Percentiles rank a stretch among this genome's conserved stretches.
Evolutionary conservation across 1,140 invertebrate genomes (phyloP).

Genomic region (Gyrodactylus salaris): DNA sequence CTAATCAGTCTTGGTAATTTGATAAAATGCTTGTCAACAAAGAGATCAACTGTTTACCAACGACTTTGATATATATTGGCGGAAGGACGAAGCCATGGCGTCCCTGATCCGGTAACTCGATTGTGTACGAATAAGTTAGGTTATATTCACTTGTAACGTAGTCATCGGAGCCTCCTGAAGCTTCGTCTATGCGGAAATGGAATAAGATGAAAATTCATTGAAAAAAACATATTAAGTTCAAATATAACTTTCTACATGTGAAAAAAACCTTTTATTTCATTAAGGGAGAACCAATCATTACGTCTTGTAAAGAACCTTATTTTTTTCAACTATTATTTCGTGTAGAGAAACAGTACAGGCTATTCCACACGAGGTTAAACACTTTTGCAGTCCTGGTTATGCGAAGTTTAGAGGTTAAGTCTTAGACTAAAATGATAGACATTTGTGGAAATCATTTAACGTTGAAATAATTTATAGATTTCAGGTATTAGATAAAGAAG

Average conservation of each 20-base stretch:
- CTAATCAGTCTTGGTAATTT: not conserved
- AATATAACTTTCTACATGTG: not conserved
- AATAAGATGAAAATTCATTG: not conserved
- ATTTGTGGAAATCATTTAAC: too few species aligned
- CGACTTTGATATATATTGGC: not conserved
- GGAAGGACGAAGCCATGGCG: not conserved
- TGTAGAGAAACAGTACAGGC: too few species aligned
- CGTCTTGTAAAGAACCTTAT: too few species aligned
- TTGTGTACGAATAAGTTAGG: constrained; percentile 2
- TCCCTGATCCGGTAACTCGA: constrained; percentile 2
- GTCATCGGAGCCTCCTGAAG: constrained; percentile 1
- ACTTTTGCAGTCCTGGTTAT: too few species aligned
- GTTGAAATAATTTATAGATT: too few species aligned
- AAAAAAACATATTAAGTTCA: not conserved
- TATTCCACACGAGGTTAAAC: too few species aligned
- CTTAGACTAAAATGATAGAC: too few species aligned
- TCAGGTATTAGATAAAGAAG: too few species aligned
- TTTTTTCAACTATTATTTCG: too few species aligned
- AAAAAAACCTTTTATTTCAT: too few species aligned
- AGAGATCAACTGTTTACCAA: constrained; percentile 2
- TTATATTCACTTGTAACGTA: not conserved
- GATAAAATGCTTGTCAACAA: not conserved
- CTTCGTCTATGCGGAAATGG: not conserved
- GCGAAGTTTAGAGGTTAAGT: too few species aligned
- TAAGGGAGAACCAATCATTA: too few species aligned